These are phyloP conservation scores for Hemithea aestivaria DNA, from an alignment of 2,888 invertebrate genomes.

Conservation along the genomic window DNA sequence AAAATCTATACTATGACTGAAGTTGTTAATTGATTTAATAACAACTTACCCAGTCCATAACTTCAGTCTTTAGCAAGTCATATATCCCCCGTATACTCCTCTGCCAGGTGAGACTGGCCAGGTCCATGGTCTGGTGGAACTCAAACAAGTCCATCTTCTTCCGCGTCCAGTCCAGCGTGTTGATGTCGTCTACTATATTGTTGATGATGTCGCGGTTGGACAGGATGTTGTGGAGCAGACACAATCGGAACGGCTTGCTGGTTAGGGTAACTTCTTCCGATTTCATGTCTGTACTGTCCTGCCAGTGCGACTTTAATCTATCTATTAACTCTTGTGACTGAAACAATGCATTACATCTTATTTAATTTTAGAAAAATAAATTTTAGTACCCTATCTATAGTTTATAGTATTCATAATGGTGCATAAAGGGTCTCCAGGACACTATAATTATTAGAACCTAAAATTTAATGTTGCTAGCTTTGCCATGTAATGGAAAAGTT, in stretches of 20 bases:
- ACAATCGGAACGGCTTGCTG: constrained; percentile 83
- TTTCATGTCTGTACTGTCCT: constrained; percentile 52
- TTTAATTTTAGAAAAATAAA: too few species aligned
- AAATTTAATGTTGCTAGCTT: too few species aligned
- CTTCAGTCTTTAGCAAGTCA: constrained; percentile 81
- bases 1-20: too few species aligned
- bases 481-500: too few species aligned
- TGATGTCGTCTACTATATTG: constrained; percentile 83
- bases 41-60: constrained; percentile 83
- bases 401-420: too few species aligned
- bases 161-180: constrained; percentile 83
- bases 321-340: constrained; percentile 64
- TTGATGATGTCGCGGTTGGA: constrained; percentile 77
- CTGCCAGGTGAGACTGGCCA: constrained; percentile 78
- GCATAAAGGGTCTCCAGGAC: too few species aligned
- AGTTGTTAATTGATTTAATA: too few species aligned
- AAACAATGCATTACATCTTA: constrained; percentile 22
- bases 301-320: constrained; percentile 69
- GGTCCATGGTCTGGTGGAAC: constrained; percentile 89
- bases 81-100: constrained; percentile 81
- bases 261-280: constrained; percentile 73
- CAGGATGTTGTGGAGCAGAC: constrained; percentile 82
- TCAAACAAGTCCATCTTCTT: constrained; percentile 93
- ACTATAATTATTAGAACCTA: too few species aligned
- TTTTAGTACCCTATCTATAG: too few species aligned